Evolutionary conservation across 2,888 invertebrate species (phyloP).

Genomic region (Sericinus montela): DNA sequence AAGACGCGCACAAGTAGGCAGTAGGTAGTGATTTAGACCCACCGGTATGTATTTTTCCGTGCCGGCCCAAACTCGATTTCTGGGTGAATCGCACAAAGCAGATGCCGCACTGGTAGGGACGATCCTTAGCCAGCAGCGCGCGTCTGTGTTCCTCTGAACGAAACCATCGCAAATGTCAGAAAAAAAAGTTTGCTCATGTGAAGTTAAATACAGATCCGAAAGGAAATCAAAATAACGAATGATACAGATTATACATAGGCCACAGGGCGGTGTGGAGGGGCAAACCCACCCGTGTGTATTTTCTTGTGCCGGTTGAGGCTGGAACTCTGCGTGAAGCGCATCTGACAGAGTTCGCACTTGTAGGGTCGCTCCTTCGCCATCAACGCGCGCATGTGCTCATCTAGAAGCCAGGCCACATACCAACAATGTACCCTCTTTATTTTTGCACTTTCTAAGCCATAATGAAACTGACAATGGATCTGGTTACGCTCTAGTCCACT

Average conservation of each 20-base stretch:
- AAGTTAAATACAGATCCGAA: slow-evolving; percentile 28
- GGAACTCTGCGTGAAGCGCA: slow-evolving; percentile 86
- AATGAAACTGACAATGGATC: slow-evolving; percentile 48
- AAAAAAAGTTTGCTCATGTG: slow-evolving; percentile 24
- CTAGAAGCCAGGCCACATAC: slow-evolving; percentile 70
- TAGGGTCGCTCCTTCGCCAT: slow-evolving; percentile 80
- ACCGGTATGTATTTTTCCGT: slow-evolving; percentile 83
- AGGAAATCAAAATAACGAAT: slow-evolving; percentile 23
- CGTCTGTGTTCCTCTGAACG: slow-evolving; percentile 72
- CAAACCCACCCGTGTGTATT: slow-evolving; percentile 82
- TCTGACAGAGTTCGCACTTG: slow-evolving; percentile 84
- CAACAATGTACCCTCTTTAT: slow-evolving; percentile 44
- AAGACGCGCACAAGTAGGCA: slow-evolving; percentile 58
- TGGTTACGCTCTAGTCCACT: slow-evolving; percentile 32
- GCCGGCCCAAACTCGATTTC: slow-evolving; percentile 83
- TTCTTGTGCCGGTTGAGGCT: slow-evolving; percentile 85
- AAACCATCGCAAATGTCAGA: slow-evolving; percentile 57
- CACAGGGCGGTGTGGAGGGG: slow-evolving; percentile 43
- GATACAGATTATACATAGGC: slow-evolving; percentile 37
- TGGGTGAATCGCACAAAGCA: slow-evolving; percentile 84
- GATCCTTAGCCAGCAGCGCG: slow-evolving; percentile 70
- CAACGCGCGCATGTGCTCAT: slow-evolving; percentile 78
- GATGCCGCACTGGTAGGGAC: slow-evolving; percentile 82
- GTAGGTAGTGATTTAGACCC: slow-evolving; percentile 49
- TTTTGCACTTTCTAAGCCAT: slow-evolving; percentile 32